Evolutionary conservation across 2,113 vertebrate genomes (phyloP).

Genomic region (Mus spicilegus): DNA sequence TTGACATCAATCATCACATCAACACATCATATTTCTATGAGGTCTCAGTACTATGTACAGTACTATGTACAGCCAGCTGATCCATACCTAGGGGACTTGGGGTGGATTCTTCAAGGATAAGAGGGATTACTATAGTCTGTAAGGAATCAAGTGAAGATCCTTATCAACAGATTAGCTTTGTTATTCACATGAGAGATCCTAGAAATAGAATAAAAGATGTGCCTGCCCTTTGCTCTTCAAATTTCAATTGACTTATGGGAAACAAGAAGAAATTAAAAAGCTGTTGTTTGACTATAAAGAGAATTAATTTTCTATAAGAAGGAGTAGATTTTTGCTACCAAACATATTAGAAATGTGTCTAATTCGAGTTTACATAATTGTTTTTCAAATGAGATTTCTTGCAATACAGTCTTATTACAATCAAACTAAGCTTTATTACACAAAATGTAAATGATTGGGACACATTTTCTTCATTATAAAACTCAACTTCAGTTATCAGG

Average conservation of each 20-base stretch:
- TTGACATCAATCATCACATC: too few relatives aligned
- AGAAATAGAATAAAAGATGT: neutral
- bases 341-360: neutral
- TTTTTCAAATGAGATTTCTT: neutral
- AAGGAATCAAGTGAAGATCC: neutral
- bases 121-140: neutral
- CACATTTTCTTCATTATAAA: neutral
- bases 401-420: neutral
- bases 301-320: conserved; percentile 9
- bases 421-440: neutral
- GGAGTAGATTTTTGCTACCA: neutral
- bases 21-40: neutral
- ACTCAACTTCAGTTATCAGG: conserved; percentile 31
- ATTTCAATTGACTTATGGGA: neutral
- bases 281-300: neutral
- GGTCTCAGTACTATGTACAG: neutral
- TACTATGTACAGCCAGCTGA: too few relatives aligned
- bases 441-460: neutral
- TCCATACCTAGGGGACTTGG: neutral
- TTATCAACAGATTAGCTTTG: neutral
- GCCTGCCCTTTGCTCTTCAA: neutral
- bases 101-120: neutral
- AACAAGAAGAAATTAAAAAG: neutral
- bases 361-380: neutral
- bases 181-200: neutral